Base-by-base conservation (phyloP, 2,113 vertebrate genomes). In the Agapornis roseicollis region DNA sequence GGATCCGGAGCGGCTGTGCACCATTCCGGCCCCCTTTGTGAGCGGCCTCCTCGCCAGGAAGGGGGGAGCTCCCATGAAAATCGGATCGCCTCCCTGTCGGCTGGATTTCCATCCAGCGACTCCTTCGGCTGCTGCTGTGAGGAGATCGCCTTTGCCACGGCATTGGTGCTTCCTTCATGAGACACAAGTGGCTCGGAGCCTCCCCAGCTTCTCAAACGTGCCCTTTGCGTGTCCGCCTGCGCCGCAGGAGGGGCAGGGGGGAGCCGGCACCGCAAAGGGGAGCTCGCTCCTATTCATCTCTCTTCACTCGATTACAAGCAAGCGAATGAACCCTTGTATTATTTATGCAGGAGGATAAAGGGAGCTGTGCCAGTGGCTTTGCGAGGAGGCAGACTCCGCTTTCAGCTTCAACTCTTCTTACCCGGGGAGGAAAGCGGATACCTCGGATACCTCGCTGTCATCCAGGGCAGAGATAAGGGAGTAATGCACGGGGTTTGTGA, bases 111-210 rank as follows among this genome's bases (percentile, higher is more conserved):
- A 80, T 88, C 56, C 89, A 55, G 52, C 8, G 4, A 72, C 87
- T 13, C 77, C 5, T 93, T 77, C 86, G 85, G 60, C 76, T 42
- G 24, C 29, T 17, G 65, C 60, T 25, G 88, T 63, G 83, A 61
- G 78, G 42, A 81, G 83, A 82, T 77, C 47, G n/a, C 92, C 64
- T 92, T 83, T 94, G 85, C 81, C 88, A 50, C 52, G 2, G 1
- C 29, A 1, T n/a, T 37, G 85, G 68, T 93, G 29, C 88, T 88
- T 93, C 89, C 94, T 81, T 94, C 85, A 96, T 74, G 93, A 93
- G 85, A n/a, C 44, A 78, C 85, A 85, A 95, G 84, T 18, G 52
- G 9, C 64, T 77, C 80, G 88, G 96, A n/a, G 9, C 80, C 79
- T 72, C 49, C 79, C 80, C 96, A 92, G 87, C 85, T 89, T 71